These are phyloP conservation scores for Pachyuromys duprasi DNA, from an alignment of 2,797 vertebrate genomes.

Conservation along the genomic window DNA sequence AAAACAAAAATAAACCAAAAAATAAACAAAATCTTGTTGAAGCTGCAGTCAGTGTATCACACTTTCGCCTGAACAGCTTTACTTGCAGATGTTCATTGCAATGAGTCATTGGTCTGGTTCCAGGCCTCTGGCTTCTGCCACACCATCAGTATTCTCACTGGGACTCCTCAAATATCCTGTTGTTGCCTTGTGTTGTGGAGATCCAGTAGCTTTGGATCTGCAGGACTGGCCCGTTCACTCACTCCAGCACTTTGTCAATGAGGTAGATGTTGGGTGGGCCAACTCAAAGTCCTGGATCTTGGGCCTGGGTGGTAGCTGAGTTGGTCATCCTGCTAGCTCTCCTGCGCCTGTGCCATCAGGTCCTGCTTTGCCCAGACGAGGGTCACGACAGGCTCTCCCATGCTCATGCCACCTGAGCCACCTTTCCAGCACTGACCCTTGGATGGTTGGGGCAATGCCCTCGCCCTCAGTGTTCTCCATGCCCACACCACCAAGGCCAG, in stretches of 20 bases:
- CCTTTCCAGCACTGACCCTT: neutral
- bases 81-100: neutral
- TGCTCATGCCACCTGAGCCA: neutral
- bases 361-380: neutral
- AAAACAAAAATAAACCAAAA: neutral
- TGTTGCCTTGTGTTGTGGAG: neutral
- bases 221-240: neutral
- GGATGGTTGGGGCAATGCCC: neutral
- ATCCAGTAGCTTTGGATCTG: neutral
- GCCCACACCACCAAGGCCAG: neutral
- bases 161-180: neutral
- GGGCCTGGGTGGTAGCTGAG: no score
- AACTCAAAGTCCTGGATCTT: no score
- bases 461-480: neutral
- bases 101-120: neutral
- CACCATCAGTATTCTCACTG: neutral
- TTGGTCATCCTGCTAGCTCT: no score
- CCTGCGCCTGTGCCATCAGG: neutral
- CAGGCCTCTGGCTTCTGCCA: neutral
- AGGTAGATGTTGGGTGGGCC: no score
- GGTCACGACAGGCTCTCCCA: neutral
- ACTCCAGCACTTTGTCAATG: no score
- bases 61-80: neutral
- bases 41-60: neutral
- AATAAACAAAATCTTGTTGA: neutral